Percentiles rank a stretch among this genome's conserved stretches.
Conservation (phyloP, 2,888 invertebrate genomes). For the Tanytarsus gracilentus region DNA sequence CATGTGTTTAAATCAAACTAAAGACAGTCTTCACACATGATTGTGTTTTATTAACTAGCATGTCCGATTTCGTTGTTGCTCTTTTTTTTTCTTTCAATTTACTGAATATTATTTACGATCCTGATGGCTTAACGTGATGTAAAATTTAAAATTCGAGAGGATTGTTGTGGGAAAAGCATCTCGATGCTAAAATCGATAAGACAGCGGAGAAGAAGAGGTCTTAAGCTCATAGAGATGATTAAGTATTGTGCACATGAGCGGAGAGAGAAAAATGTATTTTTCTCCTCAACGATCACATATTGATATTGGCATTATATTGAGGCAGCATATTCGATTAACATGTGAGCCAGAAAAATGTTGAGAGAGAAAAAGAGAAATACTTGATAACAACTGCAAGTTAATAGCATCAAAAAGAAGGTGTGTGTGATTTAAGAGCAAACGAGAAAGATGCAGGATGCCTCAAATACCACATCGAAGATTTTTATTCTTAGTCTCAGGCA, state of each 20-base stretch:
- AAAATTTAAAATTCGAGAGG: too few relatives aligned
- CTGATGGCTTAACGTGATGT: too few relatives aligned
- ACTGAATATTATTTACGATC: not conserved
- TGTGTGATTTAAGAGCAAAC: not conserved
- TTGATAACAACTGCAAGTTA: slow-evolving; percentile 2
- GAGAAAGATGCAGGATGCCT: not conserved
- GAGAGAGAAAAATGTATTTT: slow-evolving; percentile 1
- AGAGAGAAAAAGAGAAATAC: not conserved
- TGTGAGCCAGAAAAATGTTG: not conserved
- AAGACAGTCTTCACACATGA: too few relatives aligned
- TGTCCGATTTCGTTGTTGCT: not conserved
- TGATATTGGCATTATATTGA: too few relatives aligned
- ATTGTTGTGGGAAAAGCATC: too few relatives aligned
- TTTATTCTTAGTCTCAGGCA: not conserved
- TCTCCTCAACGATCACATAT: slow-evolving; percentile 1
- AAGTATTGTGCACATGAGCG: not conserved
- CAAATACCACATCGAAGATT: not conserved
- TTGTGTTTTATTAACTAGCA: not conserved
- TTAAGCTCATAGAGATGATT: not conserved
- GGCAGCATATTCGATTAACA: slow-evolving; percentile 1
- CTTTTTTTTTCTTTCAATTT: not conserved
- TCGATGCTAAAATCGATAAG: too few relatives aligned
- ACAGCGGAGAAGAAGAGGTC: too few relatives aligned
- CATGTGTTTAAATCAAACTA: too few relatives aligned
- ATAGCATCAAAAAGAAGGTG: not conserved